Base-by-base conservation (phyloP, 2,797 vertebrate genomes). In the Chelidonichthys spinosus region DNA sequence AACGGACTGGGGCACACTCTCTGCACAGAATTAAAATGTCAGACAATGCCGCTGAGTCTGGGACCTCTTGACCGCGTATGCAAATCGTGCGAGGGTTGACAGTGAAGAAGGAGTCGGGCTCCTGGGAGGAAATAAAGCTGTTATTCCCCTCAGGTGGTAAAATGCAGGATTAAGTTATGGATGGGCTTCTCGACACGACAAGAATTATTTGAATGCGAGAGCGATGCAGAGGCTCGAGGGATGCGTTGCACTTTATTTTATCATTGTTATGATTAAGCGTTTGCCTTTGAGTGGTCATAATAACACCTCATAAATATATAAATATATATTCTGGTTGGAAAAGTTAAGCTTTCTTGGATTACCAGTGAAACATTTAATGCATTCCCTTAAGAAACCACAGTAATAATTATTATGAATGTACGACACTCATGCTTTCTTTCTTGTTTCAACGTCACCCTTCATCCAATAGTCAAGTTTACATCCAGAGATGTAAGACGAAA, bases 1-100 rank as follows among this genome's bases (percentile, higher is more conserved):
- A 53, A 80, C 25, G 77, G 82, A 84, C 52, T 25, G 4, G 70
- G 81, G 67, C 74, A 70, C 63, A 60, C 74, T 59, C 67, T 85
- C 89, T 84, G 84, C 75, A 80, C 73, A 75, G 83, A 93, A 92
- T 89, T 91, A 87, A 92, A 91, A 93, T 92, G 90, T 91, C 91
- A 92, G 76, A 78, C 79, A 72, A 40, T 55, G 78, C 85, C 7
- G 54, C 84, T 42, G 81, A 85, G 76, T 88, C 81, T 75, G 49
- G 79, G 88, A 93, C 89, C 90, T 82, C 87, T 83, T 88, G 85
- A 89, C 90, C 81, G 17, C 3, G 0, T 87, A 93, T 92, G 90
- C 87, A 92, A 93, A 93, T 92, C 10, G n/a, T 37, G 49, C 5
- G 18, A 63, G 69, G 69, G 60, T 67, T 85, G 89, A 82, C 89